Percentiles rank a stretch among this genome's conserved stretches.
These are phyloP conservation scores for Noctua janthina DNA, from an alignment of 2,888 invertebrate species.

Conservation along the genomic window DNA sequence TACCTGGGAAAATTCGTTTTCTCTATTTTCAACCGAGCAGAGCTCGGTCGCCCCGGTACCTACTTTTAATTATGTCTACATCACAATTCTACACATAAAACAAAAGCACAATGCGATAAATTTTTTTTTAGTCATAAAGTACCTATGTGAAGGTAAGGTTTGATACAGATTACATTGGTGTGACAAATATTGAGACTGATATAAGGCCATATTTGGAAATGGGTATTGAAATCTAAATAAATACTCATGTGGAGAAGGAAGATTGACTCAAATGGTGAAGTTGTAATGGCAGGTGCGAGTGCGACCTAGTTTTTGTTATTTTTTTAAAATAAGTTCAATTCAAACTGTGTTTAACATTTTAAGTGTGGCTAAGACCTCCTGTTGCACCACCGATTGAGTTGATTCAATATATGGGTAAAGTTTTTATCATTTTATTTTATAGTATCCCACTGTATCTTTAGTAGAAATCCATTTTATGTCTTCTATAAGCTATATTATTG, in stretches of 20 bases:
- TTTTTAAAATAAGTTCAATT: conserved; percentile 10
- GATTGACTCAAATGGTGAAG: conserved; percentile 20
- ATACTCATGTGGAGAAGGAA: conserved; percentile 27
- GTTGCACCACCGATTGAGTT: conserved; percentile 10
- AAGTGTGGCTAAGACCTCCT: not conserved
- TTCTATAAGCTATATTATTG: not conserved
- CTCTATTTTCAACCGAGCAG: not conserved
- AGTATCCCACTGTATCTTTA: conserved; percentile 10
- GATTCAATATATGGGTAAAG: conserved; percentile 25
- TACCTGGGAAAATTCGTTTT: not conserved
- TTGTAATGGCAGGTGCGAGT: conserved; percentile 3
- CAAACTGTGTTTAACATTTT: conserved; percentile 7
- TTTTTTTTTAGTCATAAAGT: conserved; percentile 5
- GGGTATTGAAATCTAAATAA: conserved; percentile 31
- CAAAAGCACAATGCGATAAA: conserved; percentile 26
- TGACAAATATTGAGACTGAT: conserved; percentile 62
- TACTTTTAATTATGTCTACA: not conserved
- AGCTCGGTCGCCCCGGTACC: too few species aligned
- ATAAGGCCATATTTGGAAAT: conserved; percentile 48
- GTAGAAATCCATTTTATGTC: conserved; percentile 15
- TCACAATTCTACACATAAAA: conserved; percentile 4
- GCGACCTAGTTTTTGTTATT: conserved; percentile 7
- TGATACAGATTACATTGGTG: conserved; percentile 31
- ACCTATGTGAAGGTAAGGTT: conserved; percentile 3
- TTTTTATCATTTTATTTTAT: conserved; percentile 21